Conservation (phyloP, 2,797 vertebrate species). For the Sebastes minor region DNA sequence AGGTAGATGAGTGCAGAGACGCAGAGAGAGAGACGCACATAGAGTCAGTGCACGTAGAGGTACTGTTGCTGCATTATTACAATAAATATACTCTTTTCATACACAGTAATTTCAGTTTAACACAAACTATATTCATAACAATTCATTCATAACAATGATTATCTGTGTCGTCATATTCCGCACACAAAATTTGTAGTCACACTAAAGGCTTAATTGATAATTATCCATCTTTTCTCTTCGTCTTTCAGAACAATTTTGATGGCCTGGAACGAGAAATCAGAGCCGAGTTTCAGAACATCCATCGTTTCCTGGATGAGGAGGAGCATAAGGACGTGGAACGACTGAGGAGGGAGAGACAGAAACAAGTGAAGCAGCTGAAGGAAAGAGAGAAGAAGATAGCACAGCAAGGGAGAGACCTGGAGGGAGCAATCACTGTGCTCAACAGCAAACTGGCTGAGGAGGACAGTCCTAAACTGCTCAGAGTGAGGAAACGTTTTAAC, state of each 20-base stretch:
- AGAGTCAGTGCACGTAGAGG: constrained; percentile 77
- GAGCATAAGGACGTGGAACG: constrained; percentile 76
- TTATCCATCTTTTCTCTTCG: not conserved
- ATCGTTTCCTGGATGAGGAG: constrained; percentile 81
- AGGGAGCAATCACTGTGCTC: constrained; percentile 75
- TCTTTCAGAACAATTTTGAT: constrained; percentile 75
- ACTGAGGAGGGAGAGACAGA: constrained; percentile 75
- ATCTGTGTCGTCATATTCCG: too few relatives aligned
- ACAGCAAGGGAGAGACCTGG: constrained; percentile 75
- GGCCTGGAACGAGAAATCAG: constrained; percentile 78
- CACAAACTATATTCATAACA: not conserved
- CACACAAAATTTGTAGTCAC: too few relatives aligned
- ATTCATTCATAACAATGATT: not conserved
- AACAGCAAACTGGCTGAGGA: constrained; percentile 82
- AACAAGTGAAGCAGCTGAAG: constrained; percentile 77
- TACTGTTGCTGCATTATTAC: constrained; percentile 54
- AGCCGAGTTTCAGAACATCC: constrained; percentile 83
- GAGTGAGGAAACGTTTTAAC: constrained; percentile 65
- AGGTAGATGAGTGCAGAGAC: constrained; percentile 79
- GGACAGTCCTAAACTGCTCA: constrained; percentile 79
- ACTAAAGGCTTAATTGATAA: not conserved
- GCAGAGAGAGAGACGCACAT: constrained; percentile 75
- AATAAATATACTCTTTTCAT: not conserved
- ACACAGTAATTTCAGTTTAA: not conserved
- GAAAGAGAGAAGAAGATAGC: constrained; percentile 80